These are phyloP conservation scores for Phragmatobia fuliginosa DNA, from an alignment of 2,888 invertebrate genomes.

Conservation along the genomic window DNA sequence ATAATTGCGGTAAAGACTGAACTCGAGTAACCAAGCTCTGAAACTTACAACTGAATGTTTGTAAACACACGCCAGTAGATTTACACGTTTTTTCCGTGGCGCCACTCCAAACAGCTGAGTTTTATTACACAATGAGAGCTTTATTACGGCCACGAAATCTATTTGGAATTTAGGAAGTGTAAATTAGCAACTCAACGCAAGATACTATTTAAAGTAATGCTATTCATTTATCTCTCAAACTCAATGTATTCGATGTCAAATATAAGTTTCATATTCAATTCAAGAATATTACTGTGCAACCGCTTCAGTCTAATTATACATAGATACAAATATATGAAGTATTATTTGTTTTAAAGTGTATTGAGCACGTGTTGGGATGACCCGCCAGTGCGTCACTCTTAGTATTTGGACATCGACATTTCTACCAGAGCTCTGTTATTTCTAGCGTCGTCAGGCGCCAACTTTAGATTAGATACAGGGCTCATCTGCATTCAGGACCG, in stretches of 20 bases:
- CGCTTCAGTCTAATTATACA: background rate
- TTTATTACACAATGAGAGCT: conserved; percentile 73
- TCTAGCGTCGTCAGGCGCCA: conserved; percentile 76
- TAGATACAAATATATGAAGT: background rate
- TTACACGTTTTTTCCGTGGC: conserved; percentile 69
- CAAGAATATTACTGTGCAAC: conserved; percentile 16
- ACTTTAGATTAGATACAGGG: conserved; percentile 78
- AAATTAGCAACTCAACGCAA: conserved; percentile 48
- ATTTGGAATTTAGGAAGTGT: conserved; percentile 64
- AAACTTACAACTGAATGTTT: conserved; percentile 67
- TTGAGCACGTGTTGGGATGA: conserved; percentile 55
- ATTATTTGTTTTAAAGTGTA: conserved; percentile 12
- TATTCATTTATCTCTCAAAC: conserved; percentile 21
- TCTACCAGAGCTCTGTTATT: conserved; percentile 76
- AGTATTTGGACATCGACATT: conserved; percentile 77
- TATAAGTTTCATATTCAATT: conserved; percentile 19
- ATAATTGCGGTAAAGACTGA: conserved; percentile 55
- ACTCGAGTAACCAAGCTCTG: conserved; percentile 45
- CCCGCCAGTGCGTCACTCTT: conserved; percentile 66
- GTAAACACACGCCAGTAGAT: conserved; percentile 71
- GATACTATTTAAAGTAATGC: conserved; percentile 36
- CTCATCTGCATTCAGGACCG: conserved; percentile 77
- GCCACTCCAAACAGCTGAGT: conserved; percentile 69
- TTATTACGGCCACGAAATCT: conserved; percentile 66
- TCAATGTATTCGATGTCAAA: conserved; percentile 11